These are phyloP conservation scores for Esox masquinongy DNA, from an alignment of 2,797 vertebrate genomes.

Conservation along the genomic window DNA sequence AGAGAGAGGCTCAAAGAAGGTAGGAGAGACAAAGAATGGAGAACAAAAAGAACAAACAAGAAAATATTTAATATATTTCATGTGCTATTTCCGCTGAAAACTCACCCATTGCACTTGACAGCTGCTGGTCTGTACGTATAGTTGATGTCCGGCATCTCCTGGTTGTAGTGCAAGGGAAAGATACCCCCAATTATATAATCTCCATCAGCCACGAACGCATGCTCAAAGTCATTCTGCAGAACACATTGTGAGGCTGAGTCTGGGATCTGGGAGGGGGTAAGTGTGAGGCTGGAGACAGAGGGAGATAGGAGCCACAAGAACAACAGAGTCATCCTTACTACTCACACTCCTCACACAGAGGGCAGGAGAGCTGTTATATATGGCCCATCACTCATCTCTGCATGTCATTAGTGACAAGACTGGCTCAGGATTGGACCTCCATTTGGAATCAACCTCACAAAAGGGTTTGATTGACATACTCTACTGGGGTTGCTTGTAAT, in stretches of 20 bases:
- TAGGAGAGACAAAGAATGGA: not conserved
- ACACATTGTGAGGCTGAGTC: constrained; percentile 44
- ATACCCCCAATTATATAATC: constrained; percentile 62
- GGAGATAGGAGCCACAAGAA: constrained; percentile 41
- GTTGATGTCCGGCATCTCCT: constrained; percentile 37
- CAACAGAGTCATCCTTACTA: constrained; percentile 56
- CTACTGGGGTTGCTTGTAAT: not conserved
- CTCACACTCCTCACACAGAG: not conserved
- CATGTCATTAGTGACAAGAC: constrained; percentile 34
- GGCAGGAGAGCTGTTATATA: constrained; percentile 37
- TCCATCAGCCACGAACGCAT: constrained; percentile 53
- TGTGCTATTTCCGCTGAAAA: not conserved
- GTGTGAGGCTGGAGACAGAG: constrained; percentile 21
- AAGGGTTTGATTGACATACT: constrained; percentile 6
- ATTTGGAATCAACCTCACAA: not conserved
- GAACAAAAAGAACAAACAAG: not conserved
- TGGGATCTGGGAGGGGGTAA: not conserved
- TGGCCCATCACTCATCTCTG: not conserved
- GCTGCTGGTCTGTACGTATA: constrained; percentile 56
- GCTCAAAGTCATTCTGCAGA: constrained; percentile 65
- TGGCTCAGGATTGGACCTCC: constrained; percentile 34
- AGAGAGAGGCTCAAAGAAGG: not conserved
- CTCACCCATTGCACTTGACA: constrained; percentile 59
- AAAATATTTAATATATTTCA: not conserved
- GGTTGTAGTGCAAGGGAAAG: constrained; percentile 59